A percentile compares a stretch with the other conserved stretches of the same genome.
These are phyloP conservation scores for Chironomus tepperi DNA, from an alignment of 1,140 invertebrate species.

Conservation along the genomic window DNA sequence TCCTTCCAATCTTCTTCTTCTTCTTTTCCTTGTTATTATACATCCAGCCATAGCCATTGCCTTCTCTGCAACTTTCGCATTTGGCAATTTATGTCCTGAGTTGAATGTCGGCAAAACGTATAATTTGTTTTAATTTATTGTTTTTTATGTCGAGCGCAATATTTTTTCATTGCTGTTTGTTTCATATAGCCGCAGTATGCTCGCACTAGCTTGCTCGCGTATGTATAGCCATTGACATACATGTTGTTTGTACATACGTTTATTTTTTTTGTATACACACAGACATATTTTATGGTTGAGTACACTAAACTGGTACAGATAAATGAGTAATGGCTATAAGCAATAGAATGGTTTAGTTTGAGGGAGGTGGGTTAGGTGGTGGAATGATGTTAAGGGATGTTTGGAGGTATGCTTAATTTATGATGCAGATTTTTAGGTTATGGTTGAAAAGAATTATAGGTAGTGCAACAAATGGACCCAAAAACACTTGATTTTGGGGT, in stretches of 20 bases:
- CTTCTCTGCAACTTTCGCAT: not conserved
- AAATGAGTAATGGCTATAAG: too few relatives aligned
- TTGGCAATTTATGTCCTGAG: conserved; percentile 19
- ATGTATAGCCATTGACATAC: too few relatives aligned
- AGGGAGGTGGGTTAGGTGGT: too few relatives aligned
- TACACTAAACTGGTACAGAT: not conserved
- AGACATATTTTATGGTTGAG: not conserved
- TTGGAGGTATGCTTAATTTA: too few relatives aligned
- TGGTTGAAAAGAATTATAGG: too few relatives aligned
- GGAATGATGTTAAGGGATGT: too few relatives aligned
- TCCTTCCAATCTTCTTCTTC: not conserved
- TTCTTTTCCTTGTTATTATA: too few relatives aligned
- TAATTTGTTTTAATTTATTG: conserved; percentile 23
- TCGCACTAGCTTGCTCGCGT: not conserved
- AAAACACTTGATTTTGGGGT: too few relatives aligned
- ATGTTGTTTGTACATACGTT: too few relatives aligned
- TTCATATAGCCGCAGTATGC: not conserved
- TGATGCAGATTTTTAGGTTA: too few relatives aligned
- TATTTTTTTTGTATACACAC: not conserved
- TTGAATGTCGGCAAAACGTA: conserved; percentile 17
- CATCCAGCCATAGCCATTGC: not conserved
- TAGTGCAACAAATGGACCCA: too few relatives aligned
- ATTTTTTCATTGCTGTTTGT: not conserved
- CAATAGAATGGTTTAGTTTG: too few relatives aligned
- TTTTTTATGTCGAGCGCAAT: conserved; percentile 16